Base-by-base conservation (phyloP, 2,113 vertebrate genomes). In the Passerina amoena region DNA sequence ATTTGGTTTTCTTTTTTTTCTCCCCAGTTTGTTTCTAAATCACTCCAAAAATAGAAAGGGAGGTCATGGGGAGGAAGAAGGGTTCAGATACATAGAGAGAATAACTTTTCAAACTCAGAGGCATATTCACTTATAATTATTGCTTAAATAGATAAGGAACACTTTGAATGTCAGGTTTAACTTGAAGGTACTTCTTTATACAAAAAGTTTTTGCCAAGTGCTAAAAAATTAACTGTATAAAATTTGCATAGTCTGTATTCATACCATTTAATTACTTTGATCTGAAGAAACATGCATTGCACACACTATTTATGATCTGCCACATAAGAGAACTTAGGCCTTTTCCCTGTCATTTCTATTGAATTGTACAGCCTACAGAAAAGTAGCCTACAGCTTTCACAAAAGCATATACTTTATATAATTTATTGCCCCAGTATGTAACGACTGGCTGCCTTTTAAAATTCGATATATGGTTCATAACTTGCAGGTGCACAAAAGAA, bases 181-280 rank as follows among this genome's bases (percentile, higher is more conserved):
- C 38, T 72, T 2, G 6, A 81, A 92, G 33, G 54, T 64, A 91
- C n/a, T 23, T 91, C 47, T 90, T 61, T 16, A 64, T 30, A 92
- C 5, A 10, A 95, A 94, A 94, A 35, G 22, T 17, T 71, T 86
- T 85, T 73, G 30, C 10, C 64, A 92, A 78, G 68, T 63, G 31
- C 68, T 82, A 91, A 66, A 95, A 92, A 94, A 61, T 76, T 82
- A 83, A 59, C 35, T 21, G 16, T 69, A 93, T 78, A 88, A 91
- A 95, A 87, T 42, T 92, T 97, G 94, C 96, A 97, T 96, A 97
- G 92, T 81, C 81, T 86, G 48, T 60, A 82, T 66, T 94, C 66
- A 95, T 19, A 47, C 8, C 12, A 72, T 53, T 91, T 35, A 68
- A 69, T 68, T 60, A 60, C 48, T 90, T 90, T 86, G 22, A 92